A percentile compares a stretch with the other conserved stretches of the same genome.
phyloP scores from a whole-genome alignment of 2,888 invertebrate species.

The Drosophila stalkeri region DNA sequence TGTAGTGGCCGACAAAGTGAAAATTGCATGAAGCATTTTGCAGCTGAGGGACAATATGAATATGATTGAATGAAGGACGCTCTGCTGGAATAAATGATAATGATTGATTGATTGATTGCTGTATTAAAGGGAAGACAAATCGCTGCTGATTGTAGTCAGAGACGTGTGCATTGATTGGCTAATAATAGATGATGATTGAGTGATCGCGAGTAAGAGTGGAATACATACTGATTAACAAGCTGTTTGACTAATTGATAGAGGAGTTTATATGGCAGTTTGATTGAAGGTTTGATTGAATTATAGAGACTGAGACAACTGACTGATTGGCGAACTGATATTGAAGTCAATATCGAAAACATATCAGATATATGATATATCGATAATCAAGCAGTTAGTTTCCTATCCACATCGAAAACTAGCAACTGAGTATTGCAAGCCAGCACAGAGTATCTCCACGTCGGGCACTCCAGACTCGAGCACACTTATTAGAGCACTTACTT shows the following conservation, averaged over 20 bases:
- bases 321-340: neutral
- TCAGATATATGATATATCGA: too few relatives aligned
- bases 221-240: neutral
- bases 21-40: neutral
- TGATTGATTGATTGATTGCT: slow-evolving; percentile 1
- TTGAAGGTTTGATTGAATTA: neutral
- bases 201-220: neutral
- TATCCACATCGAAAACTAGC: too few relatives aligned
- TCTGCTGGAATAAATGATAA: neutral
- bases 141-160: neutral
- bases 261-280: neutral
- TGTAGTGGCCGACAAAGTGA: neutral
- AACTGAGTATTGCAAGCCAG: neutral
- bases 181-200: neutral
- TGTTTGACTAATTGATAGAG: neutral
- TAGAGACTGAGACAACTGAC: too few relatives aligned
- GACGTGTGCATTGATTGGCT: neutral
- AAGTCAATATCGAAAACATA: neutral
- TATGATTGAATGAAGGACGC: neutral
- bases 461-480: neutral
- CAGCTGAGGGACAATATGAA: neutral
- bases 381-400: too few relatives aligned
- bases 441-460: neutral
- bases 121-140: neutral
- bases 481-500: neutral